These are phyloP conservation scores for Caenorhabditis imperialis DNA, from an alignment of 2,888 invertebrate genomes.

Conservation along the genomic window DNA sequence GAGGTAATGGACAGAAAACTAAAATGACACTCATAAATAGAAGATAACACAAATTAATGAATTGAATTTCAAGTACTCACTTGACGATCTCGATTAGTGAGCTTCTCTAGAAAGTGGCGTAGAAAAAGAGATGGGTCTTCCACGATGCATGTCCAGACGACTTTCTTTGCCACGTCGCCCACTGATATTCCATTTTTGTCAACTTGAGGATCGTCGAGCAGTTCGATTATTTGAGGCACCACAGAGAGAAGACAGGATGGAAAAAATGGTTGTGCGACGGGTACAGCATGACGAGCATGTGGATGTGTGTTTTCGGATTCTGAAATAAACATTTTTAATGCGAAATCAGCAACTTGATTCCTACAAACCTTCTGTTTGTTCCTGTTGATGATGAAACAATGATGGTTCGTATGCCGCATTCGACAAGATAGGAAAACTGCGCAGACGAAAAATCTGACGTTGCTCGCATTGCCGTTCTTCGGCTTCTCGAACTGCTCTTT, in stretches of 20 bases:
- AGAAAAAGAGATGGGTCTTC: conserved; percentile 97
- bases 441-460: conserved; percentile 81
- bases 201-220: conserved; percentile 96
- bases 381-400: conserved; percentile 83
- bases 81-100: conserved; percentile 83
- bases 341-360: no score
- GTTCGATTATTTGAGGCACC: conserved; percentile 92
- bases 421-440: conserved; percentile 93
- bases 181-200: conserved; percentile 92
- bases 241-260: conserved; percentile 96
- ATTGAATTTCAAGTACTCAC: no score
- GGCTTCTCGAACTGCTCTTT: conserved; percentile 92
- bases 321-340: no score
- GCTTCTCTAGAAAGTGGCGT: conserved; percentile 90
- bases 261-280: conserved; percentile 93
- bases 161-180: conserved; percentile 95
- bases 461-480: conserved; percentile 85
- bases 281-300: conserved; percentile 82
- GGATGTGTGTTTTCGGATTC: conserved; percentile 68
- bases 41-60: no score
- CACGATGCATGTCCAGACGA: conserved; percentile 96
- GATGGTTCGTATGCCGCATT: conserved; percentile 97
- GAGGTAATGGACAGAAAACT: background rate
- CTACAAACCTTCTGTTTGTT: conserved; percentile 64
- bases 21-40: no score